Evolutionary conservation across 1,140 invertebrate genomes (phyloP), one percentile per base, ranked within the genome.

Genomic region (Leptinotarsa lineolata): DNA sequence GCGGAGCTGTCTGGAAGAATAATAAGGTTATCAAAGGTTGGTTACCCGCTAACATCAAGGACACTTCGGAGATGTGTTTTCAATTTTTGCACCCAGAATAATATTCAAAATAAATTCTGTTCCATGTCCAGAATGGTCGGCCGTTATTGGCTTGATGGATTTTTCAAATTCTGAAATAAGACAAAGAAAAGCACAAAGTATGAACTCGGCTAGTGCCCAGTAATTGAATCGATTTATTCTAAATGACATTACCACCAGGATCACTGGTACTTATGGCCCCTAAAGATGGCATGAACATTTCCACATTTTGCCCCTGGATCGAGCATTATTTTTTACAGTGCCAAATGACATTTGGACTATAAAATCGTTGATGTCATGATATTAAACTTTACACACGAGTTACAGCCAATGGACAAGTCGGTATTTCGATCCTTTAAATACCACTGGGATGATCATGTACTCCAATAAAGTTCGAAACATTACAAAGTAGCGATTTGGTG

Each of bases 241-340:
- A 20, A 45, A 74, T 20, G 77, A 78, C 80, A 72, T 76, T 83
- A 30, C 81, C 82, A n/a, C n/a, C n/a, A n/a, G n/a, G 82, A 72
- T 68, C 74, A 20, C 4, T 74, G 4, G 77, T 80, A 11, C 65
- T 73, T 58, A 84, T 83, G 80, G 77, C 81, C 22, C 72, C 75
- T 24, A 84, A 85, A 78, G 83, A 82, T 11, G 79, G 74, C 68
- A 86, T 86, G 81, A 85, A 79, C 24, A 76, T 22, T 59, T 70
- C 74, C 48, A 69, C 81, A 54, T 85, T 85, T 73, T 65, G n/a
- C n/a, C n/a, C n/a, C n/a, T n/a, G n/a, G n/a, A 16, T 63, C n/a
- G n/a, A n/a, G n/a, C n/a, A n/a, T n/a, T n/a, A n/a, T 85, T 48
- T 83, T 85, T 76, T 82, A 85, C 80, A 82, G 84, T 13, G 83